Evolutionary conservation across 2,113 vertebrate genomes (phyloP).

Genomic region (Gobius niger): DNA sequence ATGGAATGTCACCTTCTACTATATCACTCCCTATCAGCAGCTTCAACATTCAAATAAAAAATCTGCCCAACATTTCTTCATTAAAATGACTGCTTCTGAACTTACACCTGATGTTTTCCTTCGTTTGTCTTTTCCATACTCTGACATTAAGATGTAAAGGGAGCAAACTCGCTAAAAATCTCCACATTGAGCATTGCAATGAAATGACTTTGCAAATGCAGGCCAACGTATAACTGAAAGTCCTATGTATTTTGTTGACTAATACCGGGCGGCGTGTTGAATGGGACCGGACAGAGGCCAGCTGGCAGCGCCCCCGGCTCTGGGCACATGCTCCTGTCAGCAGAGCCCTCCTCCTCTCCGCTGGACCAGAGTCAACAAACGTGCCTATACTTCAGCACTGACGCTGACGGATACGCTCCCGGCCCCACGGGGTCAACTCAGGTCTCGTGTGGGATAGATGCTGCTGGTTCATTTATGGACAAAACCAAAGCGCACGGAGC

Average conservation of each 20-base stretch:
- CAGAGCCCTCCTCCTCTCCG: constrained; percentile 24
- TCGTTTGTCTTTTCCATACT: no score
- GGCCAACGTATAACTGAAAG: not conserved
- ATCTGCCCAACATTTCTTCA: no score
- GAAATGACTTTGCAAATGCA: not conserved
- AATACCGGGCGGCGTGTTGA: constrained; percentile 45
- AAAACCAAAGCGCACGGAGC: not conserved
- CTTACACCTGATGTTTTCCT: no score
- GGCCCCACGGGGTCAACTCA: not conserved
- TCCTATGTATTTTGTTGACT: constrained; percentile 33
- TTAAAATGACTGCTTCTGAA: no score
- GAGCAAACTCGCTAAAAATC: not conserved
- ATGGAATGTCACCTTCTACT: no score
- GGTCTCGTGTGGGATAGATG: not conserved
- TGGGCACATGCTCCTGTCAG: constrained; percentile 43
- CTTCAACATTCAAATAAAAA: no score
- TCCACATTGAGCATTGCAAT: not conserved
- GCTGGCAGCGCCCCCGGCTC: constrained; percentile 27
- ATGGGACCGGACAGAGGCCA: constrained; percentile 27
- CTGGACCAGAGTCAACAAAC: constrained; percentile 23
- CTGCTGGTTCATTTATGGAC: constrained; percentile 61
- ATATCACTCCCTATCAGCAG: no score
- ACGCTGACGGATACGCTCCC: constrained; percentile 7
- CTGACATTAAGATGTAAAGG: no score
- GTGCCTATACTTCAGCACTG: constrained; percentile 7